A percentile compares a stretch with the other conserved stretches of the same genome.
These are phyloP conservation scores for Tenthredo scrophulariae DNA, from an alignment of 2,888 invertebrate genomes.

Conservation along the genomic window DNA sequence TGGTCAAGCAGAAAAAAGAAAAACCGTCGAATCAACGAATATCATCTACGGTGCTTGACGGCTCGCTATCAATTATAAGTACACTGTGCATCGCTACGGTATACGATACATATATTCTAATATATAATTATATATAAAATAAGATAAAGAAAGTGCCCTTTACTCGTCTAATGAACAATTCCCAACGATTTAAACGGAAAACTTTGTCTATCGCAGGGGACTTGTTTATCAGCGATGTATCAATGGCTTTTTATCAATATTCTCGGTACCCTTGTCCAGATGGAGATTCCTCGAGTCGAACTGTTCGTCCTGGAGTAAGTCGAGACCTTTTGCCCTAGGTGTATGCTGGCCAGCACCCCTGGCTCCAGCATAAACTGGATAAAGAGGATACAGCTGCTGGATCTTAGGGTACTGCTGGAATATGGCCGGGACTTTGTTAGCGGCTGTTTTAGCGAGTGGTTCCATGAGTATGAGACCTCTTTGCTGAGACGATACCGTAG, in stretches of 20 bases:
- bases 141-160: not conserved
- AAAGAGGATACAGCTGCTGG: slow-evolving; percentile 86
- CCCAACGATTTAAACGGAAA: not conserved
- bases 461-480: slow-evolving; percentile 75
- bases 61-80: not conserved
- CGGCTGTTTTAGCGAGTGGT: slow-evolving; percentile 74
- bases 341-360: slow-evolving; percentile 71
- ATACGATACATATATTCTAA: slow-evolving; percentile 30
- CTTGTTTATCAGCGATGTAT: slow-evolving; percentile 9
- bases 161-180: slow-evolving; percentile 32
- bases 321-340: slow-evolving; percentile 72
- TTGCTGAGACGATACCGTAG: slow-evolving; percentile 71
- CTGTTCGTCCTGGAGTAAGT: slow-evolving; percentile 74
- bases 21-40: slow-evolving; percentile 2
- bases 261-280: slow-evolving; percentile 68
- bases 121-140: not conserved
- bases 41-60: slow-evolving; percentile 29
- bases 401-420: slow-evolving; percentile 89
- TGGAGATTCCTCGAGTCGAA: slow-evolving; percentile 73
- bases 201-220: not conserved
- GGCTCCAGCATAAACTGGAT: slow-evolving; percentile 73
- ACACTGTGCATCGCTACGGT: slow-evolving; percentile 21
- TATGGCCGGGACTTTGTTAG: slow-evolving; percentile 83
- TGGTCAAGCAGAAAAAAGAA: slow-evolving; percentile 38
- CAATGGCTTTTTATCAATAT: slow-evolving; percentile 55